Conservation (phyloP, 2,888 invertebrate genomes). For the Myathropa florea region DNA sequence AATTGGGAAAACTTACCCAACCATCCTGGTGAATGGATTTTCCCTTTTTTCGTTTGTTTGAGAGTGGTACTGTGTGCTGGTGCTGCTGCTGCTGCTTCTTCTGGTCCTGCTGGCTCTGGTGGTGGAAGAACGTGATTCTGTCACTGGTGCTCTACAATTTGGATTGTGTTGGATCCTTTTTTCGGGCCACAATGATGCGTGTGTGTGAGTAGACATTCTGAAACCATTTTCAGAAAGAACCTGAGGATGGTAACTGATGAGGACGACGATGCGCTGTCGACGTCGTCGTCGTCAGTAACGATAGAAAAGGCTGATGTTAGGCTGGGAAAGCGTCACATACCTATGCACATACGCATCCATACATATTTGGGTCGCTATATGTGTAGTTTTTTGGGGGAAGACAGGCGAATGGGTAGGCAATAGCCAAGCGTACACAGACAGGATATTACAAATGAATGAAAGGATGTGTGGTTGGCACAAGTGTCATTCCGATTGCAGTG, state of each 20-base stretch:
- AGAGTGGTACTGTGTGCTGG: slow-evolving; percentile 1
- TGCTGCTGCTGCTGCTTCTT: slow-evolving; percentile 10
- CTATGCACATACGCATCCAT: neutral
- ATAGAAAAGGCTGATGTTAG: slow-evolving; percentile 46
- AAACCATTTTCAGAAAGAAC: slow-evolving; percentile 54
- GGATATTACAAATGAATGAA: slow-evolving; percentile 54
- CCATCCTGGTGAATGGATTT: slow-evolving; percentile 70
- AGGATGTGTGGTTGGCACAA: slow-evolving; percentile 52
- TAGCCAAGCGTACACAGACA: slow-evolving; percentile 20
- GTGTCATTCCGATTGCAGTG: slow-evolving; percentile 39
- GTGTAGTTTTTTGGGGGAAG: neutral
- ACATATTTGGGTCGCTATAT: neutral
- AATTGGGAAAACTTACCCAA: slow-evolving; percentile 74
- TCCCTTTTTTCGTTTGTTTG: slow-evolving; percentile 59
- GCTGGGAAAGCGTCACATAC: slow-evolving; percentile 7
- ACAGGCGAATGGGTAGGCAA: slow-evolving; percentile 42
- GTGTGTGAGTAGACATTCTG: slow-evolving; percentile 55
- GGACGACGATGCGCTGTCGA: slow-evolving; percentile 32
- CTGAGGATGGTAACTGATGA: slow-evolving; percentile 51
- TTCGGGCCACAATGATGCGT: slow-evolving; percentile 22
- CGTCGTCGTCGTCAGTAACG: slow-evolving; percentile 45
- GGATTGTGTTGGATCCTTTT: slow-evolving; percentile 45
- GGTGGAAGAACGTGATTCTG: slow-evolving; percentile 34
- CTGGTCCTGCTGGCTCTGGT: slow-evolving; percentile 30
- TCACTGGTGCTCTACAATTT: slow-evolving; percentile 25